These are phyloP conservation scores for Cyanoderma ruficeps DNA, from an alignment of 2,113 vertebrate genomes.

Conservation along the genomic window DNA sequence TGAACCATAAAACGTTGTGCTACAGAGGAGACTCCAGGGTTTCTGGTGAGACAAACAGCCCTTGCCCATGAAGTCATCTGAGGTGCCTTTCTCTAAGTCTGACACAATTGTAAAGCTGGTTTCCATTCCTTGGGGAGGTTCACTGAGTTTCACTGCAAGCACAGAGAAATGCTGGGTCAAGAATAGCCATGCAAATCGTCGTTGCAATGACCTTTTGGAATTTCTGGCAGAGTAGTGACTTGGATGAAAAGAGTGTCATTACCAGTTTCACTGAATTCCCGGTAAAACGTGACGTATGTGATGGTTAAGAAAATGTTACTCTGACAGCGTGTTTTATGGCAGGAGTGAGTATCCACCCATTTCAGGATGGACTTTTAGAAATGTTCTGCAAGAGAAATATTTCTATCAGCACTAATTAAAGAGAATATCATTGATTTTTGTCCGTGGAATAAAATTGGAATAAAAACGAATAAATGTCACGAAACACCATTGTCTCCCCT, in stretches of 20 bases:
- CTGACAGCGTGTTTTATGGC: neutral
- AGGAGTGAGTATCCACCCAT: accelerated
- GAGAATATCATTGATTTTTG: neutral
- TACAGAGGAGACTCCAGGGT: neutral
- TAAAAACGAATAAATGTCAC: neutral
- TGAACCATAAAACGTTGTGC: neutral
- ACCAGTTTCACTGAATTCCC: neutral
- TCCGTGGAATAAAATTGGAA: neutral
- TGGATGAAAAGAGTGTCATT: neutral
- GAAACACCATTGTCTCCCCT: neutral
- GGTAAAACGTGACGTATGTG: neutral
- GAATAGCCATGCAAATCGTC: neutral
- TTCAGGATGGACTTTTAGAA: neutral
- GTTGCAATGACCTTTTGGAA: neutral
- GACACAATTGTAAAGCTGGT: neutral
- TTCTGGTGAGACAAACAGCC: neutral
- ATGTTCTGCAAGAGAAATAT: neutral
- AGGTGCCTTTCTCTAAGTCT: neutral
- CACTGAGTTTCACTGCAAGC: neutral
- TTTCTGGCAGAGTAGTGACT: neutral
- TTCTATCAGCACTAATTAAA: neutral
- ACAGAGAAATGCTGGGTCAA: accelerated
- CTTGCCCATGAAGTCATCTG: neutral
- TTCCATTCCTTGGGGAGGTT: neutral
- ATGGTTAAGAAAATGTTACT: neutral